A percentile compares a stretch with the other conserved stretches of the same genome.
Evolutionary conservation across 2,797 vertebrate genomes (phyloP).

Genomic region (Alfaro cultratus): DNA sequence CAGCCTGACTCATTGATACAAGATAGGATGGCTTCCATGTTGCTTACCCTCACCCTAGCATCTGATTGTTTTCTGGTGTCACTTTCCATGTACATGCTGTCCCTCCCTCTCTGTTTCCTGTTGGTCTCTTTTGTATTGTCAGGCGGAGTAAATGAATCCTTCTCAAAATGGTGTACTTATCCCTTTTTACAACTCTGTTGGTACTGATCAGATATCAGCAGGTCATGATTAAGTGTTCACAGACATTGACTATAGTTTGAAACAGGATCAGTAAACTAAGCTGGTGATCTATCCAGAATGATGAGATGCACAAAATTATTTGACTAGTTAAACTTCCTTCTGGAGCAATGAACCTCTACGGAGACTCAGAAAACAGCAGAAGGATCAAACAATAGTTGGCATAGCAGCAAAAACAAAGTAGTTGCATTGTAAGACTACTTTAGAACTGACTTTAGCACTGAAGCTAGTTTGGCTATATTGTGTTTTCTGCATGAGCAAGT

Average conservation of each 20-base stretch:
- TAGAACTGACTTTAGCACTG: background rate
- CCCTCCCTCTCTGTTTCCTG: background rate
- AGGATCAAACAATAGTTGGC: background rate
- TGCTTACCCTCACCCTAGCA: background rate
- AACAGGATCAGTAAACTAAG: background rate
- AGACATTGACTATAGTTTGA: background rate
- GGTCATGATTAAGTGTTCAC: background rate
- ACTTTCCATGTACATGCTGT: background rate
- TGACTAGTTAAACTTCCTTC: background rate
- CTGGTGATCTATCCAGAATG: background rate
- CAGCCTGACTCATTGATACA: background rate
- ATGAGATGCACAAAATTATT: background rate
- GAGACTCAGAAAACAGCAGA: background rate
- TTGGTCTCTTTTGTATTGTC: background rate
- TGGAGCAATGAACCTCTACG: background rate
- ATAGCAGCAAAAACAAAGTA: background rate
- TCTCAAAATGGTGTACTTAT: background rate
- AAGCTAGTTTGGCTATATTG: background rate
- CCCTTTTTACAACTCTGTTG: background rate
- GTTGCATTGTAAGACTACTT: background rate
- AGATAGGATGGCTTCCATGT: background rate
- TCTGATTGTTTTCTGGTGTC: background rate
- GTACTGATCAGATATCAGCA: background rate
- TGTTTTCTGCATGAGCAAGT: background rate
- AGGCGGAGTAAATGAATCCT: background rate